Percentiles rank a stretch among this genome's conserved stretches.
phyloP scores from a whole-genome alignment of 2,113 vertebrate genomes.

The Hydrolagus affinis region DNA sequence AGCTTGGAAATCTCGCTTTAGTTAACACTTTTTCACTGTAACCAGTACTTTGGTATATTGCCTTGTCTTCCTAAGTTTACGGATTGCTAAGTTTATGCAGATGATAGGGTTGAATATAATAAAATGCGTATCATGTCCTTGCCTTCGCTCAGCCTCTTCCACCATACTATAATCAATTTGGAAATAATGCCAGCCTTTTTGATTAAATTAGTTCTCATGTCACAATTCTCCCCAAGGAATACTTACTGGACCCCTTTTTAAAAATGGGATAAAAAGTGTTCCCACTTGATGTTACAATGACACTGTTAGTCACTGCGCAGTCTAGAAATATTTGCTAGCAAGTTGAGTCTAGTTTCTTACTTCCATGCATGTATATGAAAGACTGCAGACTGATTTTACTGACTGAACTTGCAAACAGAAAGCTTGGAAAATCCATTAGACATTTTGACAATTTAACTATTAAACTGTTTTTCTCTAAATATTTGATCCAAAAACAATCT shows the following conservation, averaged over 20 bases:
- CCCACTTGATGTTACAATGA: neutral
- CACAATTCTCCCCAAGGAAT: neutral
- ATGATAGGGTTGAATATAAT: neutral
- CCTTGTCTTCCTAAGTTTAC: neutral
- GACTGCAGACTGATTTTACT: neutral
- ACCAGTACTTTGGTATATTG: neutral
- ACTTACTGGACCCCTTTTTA: neutral
- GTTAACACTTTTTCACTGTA: neutral
- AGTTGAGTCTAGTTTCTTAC: neutral
- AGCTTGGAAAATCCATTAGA: too few species aligned
- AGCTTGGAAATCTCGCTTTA: neutral
- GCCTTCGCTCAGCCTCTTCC: neutral
- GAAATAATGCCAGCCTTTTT: constrained; percentile 14
- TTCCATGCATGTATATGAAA: too few species aligned
- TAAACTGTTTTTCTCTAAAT: neutral
- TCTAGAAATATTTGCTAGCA: neutral
- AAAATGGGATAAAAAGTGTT: neutral
- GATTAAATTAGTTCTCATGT: neutral
- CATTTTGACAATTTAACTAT: neutral
- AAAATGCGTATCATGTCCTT: neutral
- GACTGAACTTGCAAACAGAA: too few species aligned
- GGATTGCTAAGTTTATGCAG: neutral
- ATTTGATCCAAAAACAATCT: neutral
- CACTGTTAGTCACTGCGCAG: neutral
- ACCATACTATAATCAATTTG: neutral